Base-by-base conservation (phyloP, 2,797 vertebrate genomes). In the Mionectes olivaceus region DNA sequence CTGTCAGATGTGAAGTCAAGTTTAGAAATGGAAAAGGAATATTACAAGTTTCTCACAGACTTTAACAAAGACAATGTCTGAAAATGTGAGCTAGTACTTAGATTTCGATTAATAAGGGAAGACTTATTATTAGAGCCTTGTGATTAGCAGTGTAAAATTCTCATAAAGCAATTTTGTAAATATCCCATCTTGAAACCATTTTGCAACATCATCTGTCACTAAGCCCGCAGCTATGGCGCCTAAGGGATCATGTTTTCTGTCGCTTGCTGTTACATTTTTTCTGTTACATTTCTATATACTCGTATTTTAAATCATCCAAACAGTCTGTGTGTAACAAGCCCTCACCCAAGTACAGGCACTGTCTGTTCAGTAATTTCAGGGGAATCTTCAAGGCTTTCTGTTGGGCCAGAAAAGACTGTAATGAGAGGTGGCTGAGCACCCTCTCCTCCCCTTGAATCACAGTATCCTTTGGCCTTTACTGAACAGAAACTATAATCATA, bases 141-240 rank as follows among this genome's bases (percentile, higher is more conserved):
- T 96, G 97, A 98, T 97, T 96, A 97, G 95, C 92, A 76, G 75
- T 70, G 53, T 50, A 91, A 94, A 85, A 94, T 94, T 92, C 92
- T 97, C 92, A 95, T 91, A 86, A 95, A 97, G 91, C 78, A 88
- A 83, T 96, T 98, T 96, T 94, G 90, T 95, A 97, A 97, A 97
- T 93, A 93, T 91, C 89, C 74, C 50, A 63, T 95, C 93, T 94
- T 32, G 63, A 88, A 95, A 91, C 95, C 89, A 77, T 78, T 91
- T 81, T 71, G 84, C 35, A 65, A 70, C 83, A 92, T 96, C 95
- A 78, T 95, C 95, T 97, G 92, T 95, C 91, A 93, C 93, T 87
- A 89, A 96, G 97, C 96, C 95, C 95, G 64, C 27, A 97, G 97
- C 96, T 83, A 93, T 1, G 0, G 73, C 95, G 91, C 97, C 92